Base-by-base conservation (phyloP, 2,113 vertebrate genomes). In the Ameiurus melas region DNA sequence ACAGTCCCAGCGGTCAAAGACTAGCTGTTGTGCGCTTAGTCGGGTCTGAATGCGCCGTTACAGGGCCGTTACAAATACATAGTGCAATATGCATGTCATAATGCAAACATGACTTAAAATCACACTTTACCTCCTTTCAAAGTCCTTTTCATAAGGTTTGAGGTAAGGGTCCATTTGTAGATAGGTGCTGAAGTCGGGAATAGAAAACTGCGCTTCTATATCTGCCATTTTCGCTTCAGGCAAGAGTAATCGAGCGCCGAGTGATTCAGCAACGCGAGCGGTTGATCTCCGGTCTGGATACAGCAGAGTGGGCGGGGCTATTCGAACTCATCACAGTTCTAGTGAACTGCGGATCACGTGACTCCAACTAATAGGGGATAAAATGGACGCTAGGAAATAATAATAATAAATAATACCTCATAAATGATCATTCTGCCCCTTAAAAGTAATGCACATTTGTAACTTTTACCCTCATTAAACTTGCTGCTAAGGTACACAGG, bases 91-190 rank as follows among this genome's bases (percentile, higher is more conserved):
- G n/a, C n/a, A n/a, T n/a, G n/a, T n/a, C n/a, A n/a, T n/a, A n/a
- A 84, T 13, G 30, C 80, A 68, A 89, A 84, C 36, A 30, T 85
- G 20, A 39, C 47, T 81, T 55, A 84, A 90, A 88, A 87, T 4
- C 71, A 57, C 43, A 66, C 47, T 57, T 95, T 96, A 96, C 96
- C 96, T 96, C 93, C 96, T 93, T 88, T 89, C 86, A 93, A 95
- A 95, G 95, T 96, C 96, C 92, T 93, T 93, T 88, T 93, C 92
- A 92, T 91, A 96, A 2, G 89, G 8, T 90, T 94, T 94, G 43
- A 96, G 95, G 17, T 89, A 71, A 13, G 95, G 94, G 84, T 96
- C 96, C 93, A 94, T 94, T 93, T 95, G 93, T 12, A 96, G 89
- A 84, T 96, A 94, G 68, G 57, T 78, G 91, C 62, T 93, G 91